Conservation (phyloP, 2,797 vertebrate species). For the Tapirus indicus region DNA sequence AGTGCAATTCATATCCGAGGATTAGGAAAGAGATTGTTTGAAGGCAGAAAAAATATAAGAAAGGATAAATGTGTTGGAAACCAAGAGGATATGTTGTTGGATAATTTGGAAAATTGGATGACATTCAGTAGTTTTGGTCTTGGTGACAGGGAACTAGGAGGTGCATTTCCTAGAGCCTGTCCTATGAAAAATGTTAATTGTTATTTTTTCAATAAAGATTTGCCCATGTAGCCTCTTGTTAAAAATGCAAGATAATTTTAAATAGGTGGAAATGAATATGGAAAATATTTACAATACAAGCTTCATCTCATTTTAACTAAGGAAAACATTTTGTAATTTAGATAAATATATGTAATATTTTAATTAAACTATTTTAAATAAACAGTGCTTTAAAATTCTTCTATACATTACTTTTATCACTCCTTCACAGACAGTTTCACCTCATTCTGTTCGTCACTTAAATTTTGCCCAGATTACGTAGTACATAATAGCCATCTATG, state of each 20-base stretch:
- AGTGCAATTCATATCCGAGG: neutral
- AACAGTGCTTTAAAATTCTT: neutral
- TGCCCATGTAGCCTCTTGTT: neutral
- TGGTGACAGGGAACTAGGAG: neutral
- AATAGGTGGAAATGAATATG: neutral
- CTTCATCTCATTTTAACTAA: neutral
- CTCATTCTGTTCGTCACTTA: neutral
- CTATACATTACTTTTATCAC: neutral
- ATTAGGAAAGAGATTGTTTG: neutral
- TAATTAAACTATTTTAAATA: neutral
- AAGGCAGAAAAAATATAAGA: neutral
- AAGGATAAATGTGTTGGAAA: neutral
- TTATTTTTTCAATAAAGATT: neutral
- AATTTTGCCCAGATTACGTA: neutral
- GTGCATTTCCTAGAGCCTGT: neutral
- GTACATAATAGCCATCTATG: neutral
- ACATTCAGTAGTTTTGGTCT: neutral
- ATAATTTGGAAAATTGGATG: neutral
- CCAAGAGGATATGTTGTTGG: neutral
- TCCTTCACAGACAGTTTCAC: neutral
- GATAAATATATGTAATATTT: neutral
- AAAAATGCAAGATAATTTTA: neutral
- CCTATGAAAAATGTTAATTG: neutral
- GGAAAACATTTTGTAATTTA: neutral
- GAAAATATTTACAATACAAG: neutral